A percentile compares a stretch with the other conserved stretches of the same genome.
Conservation (phyloP, 2,113 vertebrate genomes). For the Athene cunicularia region DNA sequence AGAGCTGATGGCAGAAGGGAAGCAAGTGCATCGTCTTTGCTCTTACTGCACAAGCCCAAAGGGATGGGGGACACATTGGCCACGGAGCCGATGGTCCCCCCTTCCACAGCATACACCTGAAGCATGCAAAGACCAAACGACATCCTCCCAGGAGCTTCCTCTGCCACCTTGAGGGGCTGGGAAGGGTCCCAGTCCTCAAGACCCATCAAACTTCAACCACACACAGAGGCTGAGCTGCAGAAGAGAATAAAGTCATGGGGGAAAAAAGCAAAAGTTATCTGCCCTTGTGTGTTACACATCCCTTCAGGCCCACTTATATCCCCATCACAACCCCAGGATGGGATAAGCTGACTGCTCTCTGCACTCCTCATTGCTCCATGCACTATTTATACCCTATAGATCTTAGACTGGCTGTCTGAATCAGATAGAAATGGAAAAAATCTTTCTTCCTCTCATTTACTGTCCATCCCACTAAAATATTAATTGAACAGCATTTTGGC, state of each 20-base stretch:
- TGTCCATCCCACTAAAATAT: constrained; percentile 34
- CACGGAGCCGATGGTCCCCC: accelerated
- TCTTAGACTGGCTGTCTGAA: neutral
- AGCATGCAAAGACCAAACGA: neutral
- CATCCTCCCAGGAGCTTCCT: neutral
- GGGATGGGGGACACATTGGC: accelerated
- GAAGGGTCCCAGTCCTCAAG: neutral
- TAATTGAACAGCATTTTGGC: neutral
- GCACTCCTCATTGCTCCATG: neutral
- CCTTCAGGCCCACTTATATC: neutral
- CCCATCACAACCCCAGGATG: neutral
- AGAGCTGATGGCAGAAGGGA: neutral
- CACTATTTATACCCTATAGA: neutral
- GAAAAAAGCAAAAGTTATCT: neutral
- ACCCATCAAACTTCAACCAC: neutral
- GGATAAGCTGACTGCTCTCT: neutral
- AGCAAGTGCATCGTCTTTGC: neutral
- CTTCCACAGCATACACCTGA: neutral
- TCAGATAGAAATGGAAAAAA: neutral
- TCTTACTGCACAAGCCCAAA: accelerated
- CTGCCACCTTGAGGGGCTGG: neutral
- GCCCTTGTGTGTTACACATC: accelerated
- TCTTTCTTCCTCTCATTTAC: constrained; percentile 3
- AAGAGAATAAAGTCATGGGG: neutral
- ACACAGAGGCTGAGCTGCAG: neutral